Conservation (phyloP, 1,140 invertebrate species). For the Venustaconcha ellipsiformis region DNA sequence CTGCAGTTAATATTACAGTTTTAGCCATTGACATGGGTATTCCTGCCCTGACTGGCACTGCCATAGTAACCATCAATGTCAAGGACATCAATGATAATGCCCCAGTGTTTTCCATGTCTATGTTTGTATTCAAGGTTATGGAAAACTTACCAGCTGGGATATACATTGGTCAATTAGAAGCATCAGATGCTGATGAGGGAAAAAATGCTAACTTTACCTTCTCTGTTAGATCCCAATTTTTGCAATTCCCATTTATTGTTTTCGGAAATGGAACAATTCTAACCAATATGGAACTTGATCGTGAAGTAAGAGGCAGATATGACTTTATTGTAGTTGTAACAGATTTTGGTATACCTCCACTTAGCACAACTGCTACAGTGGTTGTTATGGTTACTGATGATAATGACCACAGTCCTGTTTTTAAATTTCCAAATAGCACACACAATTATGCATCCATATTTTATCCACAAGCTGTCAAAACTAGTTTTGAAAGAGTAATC, state of each 20-base stretch:
- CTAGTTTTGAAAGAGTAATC: slow-evolving; percentile 59
- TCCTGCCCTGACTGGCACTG: slow-evolving; percentile 68
- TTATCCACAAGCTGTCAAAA: slow-evolving; percentile 92
- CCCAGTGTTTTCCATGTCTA: slow-evolving; percentile 38
- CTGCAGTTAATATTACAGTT: slow-evolving; percentile 88
- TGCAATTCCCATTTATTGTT: slow-evolving; percentile 84
- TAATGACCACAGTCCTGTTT: slow-evolving; percentile 77
- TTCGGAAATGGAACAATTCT: slow-evolving; percentile 88
- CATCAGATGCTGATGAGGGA: slow-evolving; percentile 90
- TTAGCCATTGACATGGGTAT: slow-evolving; percentile 88
- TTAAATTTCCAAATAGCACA: slow-evolving; percentile 49
- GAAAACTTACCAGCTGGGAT: slow-evolving; percentile 65
- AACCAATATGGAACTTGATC: slow-evolving; percentile 80
- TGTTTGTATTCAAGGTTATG: slow-evolving; percentile 41
- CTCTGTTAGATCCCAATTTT: slow-evolving; percentile 72
- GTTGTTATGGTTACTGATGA: slow-evolving; percentile 83
- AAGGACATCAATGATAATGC: slow-evolving; percentile 75
- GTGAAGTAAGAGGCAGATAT: slow-evolving; percentile 84
- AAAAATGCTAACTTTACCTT: slow-evolving; percentile 77
- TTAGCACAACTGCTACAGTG: slow-evolving; percentile 85
- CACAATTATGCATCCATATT: slow-evolving; percentile 80
- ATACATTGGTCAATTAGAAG: slow-evolving; percentile 83
- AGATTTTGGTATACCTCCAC: slow-evolving; percentile 89
- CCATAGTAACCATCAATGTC: slow-evolving; percentile 70
- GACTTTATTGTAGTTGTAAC: slow-evolving; percentile 86